Percentiles rank a stretch among this genome's conserved stretches.
Evolutionary conservation across 2,888 invertebrate species (phyloP).

Genomic region (Diaprepes abbreviatus): DNA sequence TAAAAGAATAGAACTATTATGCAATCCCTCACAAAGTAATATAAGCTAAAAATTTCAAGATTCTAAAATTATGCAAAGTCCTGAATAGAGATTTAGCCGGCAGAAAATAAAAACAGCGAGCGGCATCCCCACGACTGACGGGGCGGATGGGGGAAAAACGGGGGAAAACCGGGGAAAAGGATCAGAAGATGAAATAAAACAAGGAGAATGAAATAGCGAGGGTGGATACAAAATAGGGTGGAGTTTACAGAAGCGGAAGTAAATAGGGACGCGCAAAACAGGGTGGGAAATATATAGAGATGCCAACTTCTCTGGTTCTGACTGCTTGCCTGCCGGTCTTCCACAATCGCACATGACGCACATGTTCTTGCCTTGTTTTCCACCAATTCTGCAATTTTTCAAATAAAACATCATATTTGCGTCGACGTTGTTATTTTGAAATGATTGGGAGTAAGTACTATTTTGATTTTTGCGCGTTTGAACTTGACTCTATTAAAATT

Average conservation of each 20-base stretch:
- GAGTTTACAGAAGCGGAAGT: conserved; percentile 73
- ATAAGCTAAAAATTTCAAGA: conserved; percentile 50
- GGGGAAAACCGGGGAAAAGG: conserved; percentile 56
- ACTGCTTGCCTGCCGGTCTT: conserved; percentile 56
- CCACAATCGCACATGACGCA: conserved; percentile 54
- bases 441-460: neutral
- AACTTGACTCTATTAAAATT: too few relatives aligned
- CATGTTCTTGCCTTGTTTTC: conserved; percentile 51
- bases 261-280: conserved; percentile 69
- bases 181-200: conserved; percentile 69
- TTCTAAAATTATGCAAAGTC: conserved; percentile 67
- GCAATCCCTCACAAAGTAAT: conserved; percentile 38
- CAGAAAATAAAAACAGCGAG: conserved; percentile 61
- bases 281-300: conserved; percentile 64
- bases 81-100: conserved; percentile 62
- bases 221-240: conserved; percentile 67
- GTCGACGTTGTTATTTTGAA: conserved; percentile 11
- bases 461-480: too few relatives aligned
- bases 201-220: conserved; percentile 69
- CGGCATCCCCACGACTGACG: conserved; percentile 36
- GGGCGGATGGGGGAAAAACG: conserved; percentile 20
- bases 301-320: conserved; percentile 60
- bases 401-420: conserved; percentile 34
- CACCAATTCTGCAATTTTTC: conserved; percentile 45
- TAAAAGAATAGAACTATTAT: conserved; percentile 1